Evolutionary conservation across 2,797 vertebrate species (phyloP).

Genomic region (Myotis myotis): DNA sequence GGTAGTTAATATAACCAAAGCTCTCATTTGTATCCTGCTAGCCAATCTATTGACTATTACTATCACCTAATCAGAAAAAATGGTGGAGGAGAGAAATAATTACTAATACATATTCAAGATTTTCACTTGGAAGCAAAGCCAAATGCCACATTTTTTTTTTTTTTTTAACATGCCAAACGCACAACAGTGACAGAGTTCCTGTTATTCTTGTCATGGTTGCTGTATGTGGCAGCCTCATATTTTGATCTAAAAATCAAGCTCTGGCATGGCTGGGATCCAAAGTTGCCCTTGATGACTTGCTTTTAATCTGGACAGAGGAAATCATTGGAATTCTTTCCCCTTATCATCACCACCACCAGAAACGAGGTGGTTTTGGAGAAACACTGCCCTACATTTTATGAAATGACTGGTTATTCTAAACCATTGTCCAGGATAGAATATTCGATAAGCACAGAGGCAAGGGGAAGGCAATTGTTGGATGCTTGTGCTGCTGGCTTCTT

Average conservation of each 20-base stretch:
- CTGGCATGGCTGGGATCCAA: neutral
- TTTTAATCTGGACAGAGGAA: neutral
- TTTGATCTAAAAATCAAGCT: neutral
- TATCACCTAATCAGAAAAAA: neutral
- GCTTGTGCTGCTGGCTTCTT: neutral
- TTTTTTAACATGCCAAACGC: neutral
- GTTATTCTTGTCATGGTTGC: neutral
- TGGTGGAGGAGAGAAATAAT: neutral
- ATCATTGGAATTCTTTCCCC: neutral
- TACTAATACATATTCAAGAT: neutral
- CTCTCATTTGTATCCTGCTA: conserved; percentile 1
- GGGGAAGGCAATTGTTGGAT: neutral
- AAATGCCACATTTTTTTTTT: neutral
- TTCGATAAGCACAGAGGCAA: neutral
- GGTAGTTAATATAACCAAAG: conserved; percentile 2
- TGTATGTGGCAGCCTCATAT: neutral
- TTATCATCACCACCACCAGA: neutral
- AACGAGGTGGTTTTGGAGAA: neutral
- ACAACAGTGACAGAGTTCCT: neutral
- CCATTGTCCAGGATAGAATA: neutral
- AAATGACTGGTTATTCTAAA: neutral
- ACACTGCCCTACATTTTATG: neutral
- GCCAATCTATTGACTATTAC: neutral
- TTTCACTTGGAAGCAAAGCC: neutral
- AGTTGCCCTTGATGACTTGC: neutral